Evolutionary conservation across 1,140 invertebrate genomes (phyloP).

Genomic region (Atta texana): DNA sequence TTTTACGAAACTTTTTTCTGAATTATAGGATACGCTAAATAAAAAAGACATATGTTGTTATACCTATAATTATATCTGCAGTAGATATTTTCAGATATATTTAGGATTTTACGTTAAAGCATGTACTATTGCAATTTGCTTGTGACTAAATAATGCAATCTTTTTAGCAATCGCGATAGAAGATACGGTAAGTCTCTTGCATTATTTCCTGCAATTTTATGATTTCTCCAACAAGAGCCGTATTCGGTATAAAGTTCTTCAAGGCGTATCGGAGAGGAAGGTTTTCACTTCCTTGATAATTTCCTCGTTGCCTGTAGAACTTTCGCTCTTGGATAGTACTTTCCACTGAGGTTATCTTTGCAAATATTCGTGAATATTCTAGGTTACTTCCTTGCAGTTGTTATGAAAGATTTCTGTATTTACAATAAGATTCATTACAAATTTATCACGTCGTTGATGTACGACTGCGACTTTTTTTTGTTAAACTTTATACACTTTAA

Average conservation of each 20-base stretch:
- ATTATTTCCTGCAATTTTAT: conserved; percentile 11
- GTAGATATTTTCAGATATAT: background rate
- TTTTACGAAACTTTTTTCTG: background rate
- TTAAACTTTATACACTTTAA: background rate
- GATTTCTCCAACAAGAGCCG: conserved; percentile 5
- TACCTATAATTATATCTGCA: background rate
- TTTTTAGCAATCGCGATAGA: background rate
- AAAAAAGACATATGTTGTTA: background rate
- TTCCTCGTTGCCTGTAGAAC: background rate
- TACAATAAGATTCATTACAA: background rate
- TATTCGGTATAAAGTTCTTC: background rate
- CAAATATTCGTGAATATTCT: conserved; percentile 10
- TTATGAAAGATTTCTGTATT: background rate
- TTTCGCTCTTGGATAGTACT: conserved; percentile 19
- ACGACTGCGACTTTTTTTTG: background rate
- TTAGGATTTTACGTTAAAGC: background rate
- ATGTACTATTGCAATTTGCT: background rate
- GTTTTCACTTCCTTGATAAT: conserved; percentile 45
- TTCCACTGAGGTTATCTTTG: conserved; percentile 3
- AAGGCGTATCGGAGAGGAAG: conserved; percentile 23
- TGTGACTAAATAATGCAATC: background rate
- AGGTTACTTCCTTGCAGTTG: background rate
- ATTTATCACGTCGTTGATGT: background rate
- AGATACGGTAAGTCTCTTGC: background rate
- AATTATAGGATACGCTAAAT: background rate